Evolutionary conservation across 2,888 invertebrate species (phyloP).

Genomic region (Dexiosoma caninum): DNA sequence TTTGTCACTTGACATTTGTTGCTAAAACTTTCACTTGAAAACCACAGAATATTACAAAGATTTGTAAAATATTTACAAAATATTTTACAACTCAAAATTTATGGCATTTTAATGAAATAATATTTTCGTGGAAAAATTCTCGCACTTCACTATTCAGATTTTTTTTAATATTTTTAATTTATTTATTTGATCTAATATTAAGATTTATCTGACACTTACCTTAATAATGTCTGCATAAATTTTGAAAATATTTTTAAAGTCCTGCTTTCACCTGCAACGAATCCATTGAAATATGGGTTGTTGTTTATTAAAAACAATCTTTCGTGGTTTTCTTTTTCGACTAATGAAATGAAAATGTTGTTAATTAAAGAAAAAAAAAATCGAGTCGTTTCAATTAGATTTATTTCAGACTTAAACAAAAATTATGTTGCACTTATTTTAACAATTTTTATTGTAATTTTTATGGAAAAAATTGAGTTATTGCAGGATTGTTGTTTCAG

Average conservation of each 20-base stretch:
- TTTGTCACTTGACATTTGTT: no score
- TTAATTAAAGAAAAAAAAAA: no score
- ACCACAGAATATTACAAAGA: no score
- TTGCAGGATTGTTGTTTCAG: background rate
- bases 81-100: no score
- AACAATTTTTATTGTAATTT: background rate
- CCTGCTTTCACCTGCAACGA: constrained; percentile 7
- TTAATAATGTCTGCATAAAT: background rate
- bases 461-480: background rate
- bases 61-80: no score
- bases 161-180: no score
- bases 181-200: no score
- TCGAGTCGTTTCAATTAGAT: background rate
- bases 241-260: background rate
- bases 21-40: no score
- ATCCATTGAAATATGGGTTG: constrained; percentile 12
- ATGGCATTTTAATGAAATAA: no score
- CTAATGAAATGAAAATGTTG: background rate
- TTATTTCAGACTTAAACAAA: background rate
- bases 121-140: no score
- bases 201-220: constrained; percentile 22
- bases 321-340: background rate
- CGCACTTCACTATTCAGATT: no score
- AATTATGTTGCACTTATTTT: constrained; percentile 34
- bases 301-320: background rate